Evolutionary conservation across 2,113 vertebrate species (phyloP).

Genomic region (Corythaeola cristata): DNA sequence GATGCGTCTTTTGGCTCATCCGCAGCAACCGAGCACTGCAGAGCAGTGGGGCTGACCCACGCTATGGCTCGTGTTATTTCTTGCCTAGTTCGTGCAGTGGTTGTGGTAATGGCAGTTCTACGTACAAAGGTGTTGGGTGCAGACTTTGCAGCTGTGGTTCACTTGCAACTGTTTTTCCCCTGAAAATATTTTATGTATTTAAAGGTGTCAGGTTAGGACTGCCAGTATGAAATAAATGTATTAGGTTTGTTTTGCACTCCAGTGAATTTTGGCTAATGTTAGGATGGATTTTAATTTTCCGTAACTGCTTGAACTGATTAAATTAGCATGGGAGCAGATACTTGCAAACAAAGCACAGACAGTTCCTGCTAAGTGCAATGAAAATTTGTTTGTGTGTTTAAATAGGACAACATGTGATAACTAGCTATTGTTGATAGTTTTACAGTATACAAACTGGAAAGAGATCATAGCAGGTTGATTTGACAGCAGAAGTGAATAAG

Average conservation of each 20-base stretch:
- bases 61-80: fast-evolving
- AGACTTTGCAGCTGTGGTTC: not conserved
- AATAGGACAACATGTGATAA: not conserved
- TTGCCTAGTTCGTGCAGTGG: not conserved
- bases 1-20: not conserved
- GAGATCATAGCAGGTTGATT: conserved; percentile 1
- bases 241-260: conserved; percentile 42
- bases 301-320: conserved; percentile 25
- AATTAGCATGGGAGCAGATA: not conserved
- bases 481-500: not conserved
- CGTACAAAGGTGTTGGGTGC: not conserved
- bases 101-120: too few species aligned
- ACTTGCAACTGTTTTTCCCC: not conserved
- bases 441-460: not conserved
- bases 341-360: not conserved
- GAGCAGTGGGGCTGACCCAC: not conserved
- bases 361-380: conserved; percentile 24
- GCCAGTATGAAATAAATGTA: not conserved
- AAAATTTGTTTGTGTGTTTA: conserved; percentile 26
- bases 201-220: not conserved
- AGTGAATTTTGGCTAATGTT: conserved; percentile 39
- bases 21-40: not conserved
- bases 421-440: not conserved
- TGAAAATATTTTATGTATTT: not conserved
- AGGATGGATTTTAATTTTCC: conserved; percentile 50